These are phyloP conservation scores for Steinernema hermaphroditum DNA, from an alignment of 2,888 invertebrate species.

Conservation along the genomic window DNA sequence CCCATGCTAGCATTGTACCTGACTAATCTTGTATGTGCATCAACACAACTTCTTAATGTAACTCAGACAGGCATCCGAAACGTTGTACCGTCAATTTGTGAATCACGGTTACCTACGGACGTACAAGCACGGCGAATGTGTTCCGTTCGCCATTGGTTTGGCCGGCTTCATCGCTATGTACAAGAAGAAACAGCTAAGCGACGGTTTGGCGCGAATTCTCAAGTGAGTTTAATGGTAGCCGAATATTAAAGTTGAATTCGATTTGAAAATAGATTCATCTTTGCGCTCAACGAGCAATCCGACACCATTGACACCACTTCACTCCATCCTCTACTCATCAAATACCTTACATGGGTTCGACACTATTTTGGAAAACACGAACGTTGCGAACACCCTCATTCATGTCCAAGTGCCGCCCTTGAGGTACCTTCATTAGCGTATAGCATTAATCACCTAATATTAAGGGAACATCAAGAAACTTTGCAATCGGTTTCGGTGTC, in stretches of 20 bases:
- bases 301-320: slow-evolving; percentile 41
- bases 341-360: slow-evolving; percentile 41
- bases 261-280: slow-evolving; percentile 38
- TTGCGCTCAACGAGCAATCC: slow-evolving; percentile 42
- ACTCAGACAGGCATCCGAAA: slow-evolving; percentile 75
- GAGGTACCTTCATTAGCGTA: slow-evolving; percentile 41
- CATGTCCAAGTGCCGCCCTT: slow-evolving; percentile 52
- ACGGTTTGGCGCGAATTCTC: slow-evolving; percentile 24
- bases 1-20: slow-evolving; percentile 79
- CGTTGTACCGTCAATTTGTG: slow-evolving; percentile 77
- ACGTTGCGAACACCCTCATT: slow-evolving; percentile 52
- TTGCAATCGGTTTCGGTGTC: slow-evolving; percentile 65
- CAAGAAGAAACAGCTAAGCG: slow-evolving; percentile 33
- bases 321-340: slow-evolving; percentile 41
- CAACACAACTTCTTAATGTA: slow-evolving; percentile 36
- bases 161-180: slow-evolving; percentile 52
- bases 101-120: slow-evolving; percentile 73
- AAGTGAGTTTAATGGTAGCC: background rate
- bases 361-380: slow-evolving; percentile 43
- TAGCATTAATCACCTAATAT: background rate
- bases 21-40: slow-evolving; percentile 74
- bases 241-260: background rate
- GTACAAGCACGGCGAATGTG: slow-evolving; percentile 74
- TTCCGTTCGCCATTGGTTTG: slow-evolving; percentile 71
- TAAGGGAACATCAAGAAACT: slow-evolving; percentile 54